phyloP scores from a whole-genome alignment of 2,113 vertebrate species.

The Ovis canadensis region DNA sequence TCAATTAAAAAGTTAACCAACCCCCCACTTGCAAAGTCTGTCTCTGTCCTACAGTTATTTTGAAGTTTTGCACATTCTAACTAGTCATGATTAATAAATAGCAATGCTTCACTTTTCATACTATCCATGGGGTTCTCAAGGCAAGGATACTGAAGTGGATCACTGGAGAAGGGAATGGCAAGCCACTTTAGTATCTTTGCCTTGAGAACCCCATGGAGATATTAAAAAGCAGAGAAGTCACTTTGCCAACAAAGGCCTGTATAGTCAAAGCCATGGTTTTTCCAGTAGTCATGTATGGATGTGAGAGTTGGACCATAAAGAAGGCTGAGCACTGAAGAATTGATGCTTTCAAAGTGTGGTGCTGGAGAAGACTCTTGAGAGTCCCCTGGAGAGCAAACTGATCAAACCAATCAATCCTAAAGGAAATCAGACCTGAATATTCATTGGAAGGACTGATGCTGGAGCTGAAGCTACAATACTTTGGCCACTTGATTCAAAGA shows the following conservation, averaged over 20 bases:
- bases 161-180: not conserved
- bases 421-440: not conserved
- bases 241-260: not conserved
- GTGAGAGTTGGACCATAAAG: not conserved
- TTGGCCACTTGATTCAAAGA: not conserved
- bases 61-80: not conserved
- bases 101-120: not conserved
- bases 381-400: not conserved
- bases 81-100: not conserved
- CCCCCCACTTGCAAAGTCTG: not conserved
- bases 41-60: not conserved
- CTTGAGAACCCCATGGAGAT: not conserved
- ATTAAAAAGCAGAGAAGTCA: not conserved
- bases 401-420: not conserved
- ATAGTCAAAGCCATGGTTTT: not conserved
- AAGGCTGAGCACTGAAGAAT: not conserved
- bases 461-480: not conserved
- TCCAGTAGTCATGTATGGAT: not conserved
- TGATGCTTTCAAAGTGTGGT: not conserved
- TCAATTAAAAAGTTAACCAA: not conserved
- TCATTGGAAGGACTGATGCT: not conserved
- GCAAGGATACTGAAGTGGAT: not conserved
- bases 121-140: not conserved
- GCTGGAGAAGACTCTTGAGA: not conserved
- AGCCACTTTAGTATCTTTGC: not conserved